These are phyloP conservation scores for Pomacea canaliculata DNA, from an alignment of 2,888 invertebrate species.

Conservation along the genomic window DNA sequence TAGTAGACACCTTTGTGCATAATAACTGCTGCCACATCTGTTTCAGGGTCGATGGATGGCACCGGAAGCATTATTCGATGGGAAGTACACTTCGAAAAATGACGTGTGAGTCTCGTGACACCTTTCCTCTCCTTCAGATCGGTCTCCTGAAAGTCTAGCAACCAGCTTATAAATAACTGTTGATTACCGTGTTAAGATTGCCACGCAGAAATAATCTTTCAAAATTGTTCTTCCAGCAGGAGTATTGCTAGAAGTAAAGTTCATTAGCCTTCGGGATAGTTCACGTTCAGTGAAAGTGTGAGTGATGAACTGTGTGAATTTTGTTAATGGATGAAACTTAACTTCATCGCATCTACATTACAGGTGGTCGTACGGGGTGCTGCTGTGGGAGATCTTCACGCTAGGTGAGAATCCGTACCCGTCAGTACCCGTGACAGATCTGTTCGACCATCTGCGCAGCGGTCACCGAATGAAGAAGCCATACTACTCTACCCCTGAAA, in stretches of 20 bases:
- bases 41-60: conserved; percentile 95
- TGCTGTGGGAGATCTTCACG: conserved; percentile 99
- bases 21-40: conserved; percentile 6
- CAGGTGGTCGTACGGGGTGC: conserved; percentile 96
- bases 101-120: conserved; percentile 83
- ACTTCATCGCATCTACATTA: no score
- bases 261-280: neutral
- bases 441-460: conserved; percentile 89
- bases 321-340: neutral
- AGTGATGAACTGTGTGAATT: neutral
- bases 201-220: no score
- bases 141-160: no score
- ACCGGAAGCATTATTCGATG: conserved; percentile 94
- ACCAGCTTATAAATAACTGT: no score
- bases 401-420: conserved; percentile 98
- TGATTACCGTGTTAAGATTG: no score
- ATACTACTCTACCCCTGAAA: conserved; percentile 91
- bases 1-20: neutral
- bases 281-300: neutral
- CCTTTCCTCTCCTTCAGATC: no score
- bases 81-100: conserved; percentile 82
- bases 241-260: neutral
- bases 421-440: conserved; percentile 91
- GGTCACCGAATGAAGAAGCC: conserved; percentile 97
- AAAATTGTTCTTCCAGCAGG: neutral